These are phyloP conservation scores for Lepidurus couesii DNA, from an alignment of 1,140 invertebrate species.

Conservation along the genomic window DNA sequence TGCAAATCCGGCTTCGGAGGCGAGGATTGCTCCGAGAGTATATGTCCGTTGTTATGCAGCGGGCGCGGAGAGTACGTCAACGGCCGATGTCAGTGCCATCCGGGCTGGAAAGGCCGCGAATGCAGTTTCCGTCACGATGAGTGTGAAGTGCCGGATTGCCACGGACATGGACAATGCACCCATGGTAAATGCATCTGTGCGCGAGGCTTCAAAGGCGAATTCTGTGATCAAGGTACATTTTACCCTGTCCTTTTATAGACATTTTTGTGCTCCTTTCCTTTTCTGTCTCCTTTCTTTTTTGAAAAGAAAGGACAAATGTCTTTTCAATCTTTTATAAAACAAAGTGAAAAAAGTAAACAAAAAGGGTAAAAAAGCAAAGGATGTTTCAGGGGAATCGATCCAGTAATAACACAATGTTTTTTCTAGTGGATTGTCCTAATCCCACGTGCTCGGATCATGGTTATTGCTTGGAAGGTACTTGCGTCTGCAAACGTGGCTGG, in stretches of 20 bases:
- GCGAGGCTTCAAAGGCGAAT: conserved; percentile 85
- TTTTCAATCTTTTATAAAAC: background rate
- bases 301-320: too few relatives aligned
- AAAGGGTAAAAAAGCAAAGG: background rate
- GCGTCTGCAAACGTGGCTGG: conserved; percentile 96
- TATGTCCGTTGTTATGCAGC: conserved; percentile 94
- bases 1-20: conserved; percentile 96
- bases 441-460: conserved; percentile 92
- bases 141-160: conserved; percentile 90
- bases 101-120: conserved; percentile 93
- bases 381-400: conserved; percentile 26
- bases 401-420: conserved; percentile 26
- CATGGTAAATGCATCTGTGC: conserved; percentile 92
- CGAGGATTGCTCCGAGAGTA: conserved; percentile 93
- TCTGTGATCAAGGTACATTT: conserved; percentile 73
- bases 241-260: background rate
- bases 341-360: too few relatives aligned
- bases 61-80: conserved; percentile 92
- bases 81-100: conserved; percentile 91
- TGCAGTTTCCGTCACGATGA: conserved; percentile 88
- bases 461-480: conserved; percentile 89
- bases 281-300: background rate
- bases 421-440: conserved; percentile 82
- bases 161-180: conserved; percentile 87
- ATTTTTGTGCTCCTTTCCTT: background rate